phyloP scores from a whole-genome alignment of 2,888 invertebrate genomes.

The Antheraea yamamai region DNA sequence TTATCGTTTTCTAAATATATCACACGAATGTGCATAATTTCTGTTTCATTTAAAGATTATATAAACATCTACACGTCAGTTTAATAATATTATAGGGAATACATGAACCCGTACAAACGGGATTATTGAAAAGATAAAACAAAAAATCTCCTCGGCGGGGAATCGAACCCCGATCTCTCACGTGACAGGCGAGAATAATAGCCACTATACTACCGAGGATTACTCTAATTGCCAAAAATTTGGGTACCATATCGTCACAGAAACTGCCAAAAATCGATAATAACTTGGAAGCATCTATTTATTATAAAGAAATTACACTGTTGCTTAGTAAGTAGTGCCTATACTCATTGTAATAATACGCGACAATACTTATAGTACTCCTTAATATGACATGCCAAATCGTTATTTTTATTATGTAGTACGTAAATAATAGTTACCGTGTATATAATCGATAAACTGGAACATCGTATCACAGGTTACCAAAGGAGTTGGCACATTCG shows the following conservation, averaged over 20 bases:
- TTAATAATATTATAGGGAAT: neutral
- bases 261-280: no score
- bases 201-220: constrained; percentile 80
- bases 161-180: constrained; percentile 83
- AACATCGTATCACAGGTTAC: no score
- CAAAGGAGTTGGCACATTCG: no score
- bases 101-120: neutral
- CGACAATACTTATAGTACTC: no score
- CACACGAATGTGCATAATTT: neutral
- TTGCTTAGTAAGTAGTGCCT: neutral
- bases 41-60: neutral
- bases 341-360: no score
- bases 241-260: neutral
- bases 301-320: neutral
- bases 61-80: neutral
- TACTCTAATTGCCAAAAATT: neutral
- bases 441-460: no score
- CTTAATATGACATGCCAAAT: no score
- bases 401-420: no score
- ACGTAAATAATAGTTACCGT: no score
- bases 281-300: neutral
- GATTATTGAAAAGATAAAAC: constrained; percentile 4
- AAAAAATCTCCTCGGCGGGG: constrained; percentile 61
- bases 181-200: constrained; percentile 83
- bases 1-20: neutral